Percentiles rank a stretch among this genome's conserved stretches.
These are phyloP conservation scores for Batillaria attramentaria DNA, from an alignment of 1,140 invertebrate genomes.

Conservation along the genomic window DNA sequence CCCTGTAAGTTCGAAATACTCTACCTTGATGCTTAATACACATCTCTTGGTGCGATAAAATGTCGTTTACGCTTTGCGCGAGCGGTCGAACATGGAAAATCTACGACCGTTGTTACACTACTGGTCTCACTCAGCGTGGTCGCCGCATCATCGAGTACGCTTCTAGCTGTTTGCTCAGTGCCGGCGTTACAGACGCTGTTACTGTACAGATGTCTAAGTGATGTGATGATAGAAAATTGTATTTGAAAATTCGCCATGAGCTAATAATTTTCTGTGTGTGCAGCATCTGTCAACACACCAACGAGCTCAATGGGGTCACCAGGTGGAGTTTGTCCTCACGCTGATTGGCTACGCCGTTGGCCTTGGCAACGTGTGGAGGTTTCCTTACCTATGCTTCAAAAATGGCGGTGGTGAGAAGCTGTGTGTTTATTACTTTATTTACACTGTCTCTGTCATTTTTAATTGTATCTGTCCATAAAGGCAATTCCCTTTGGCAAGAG, in stretches of 20 bases:
- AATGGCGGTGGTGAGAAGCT: not conserved
- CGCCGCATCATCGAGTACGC: too few species aligned
- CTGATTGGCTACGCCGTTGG: not conserved
- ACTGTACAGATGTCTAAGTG: too few species aligned
- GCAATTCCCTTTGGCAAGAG: not conserved
- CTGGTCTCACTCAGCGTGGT: not conserved
- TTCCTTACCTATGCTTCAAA: not conserved
- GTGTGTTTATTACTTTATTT: not conserved
- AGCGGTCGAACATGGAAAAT: not conserved
- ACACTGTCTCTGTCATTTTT: not conserved
- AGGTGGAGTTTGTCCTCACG: slow-evolving; percentile 9
- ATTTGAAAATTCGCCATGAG: not conserved
- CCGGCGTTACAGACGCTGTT: too few species aligned
- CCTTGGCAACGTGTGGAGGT: not conserved
- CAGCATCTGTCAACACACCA: slow-evolving; percentile 6
- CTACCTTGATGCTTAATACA: not conserved
- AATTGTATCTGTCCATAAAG: not conserved
- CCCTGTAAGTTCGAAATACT: not conserved
- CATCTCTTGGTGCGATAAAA: not conserved
- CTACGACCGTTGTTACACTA: not conserved
- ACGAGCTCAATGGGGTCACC: not conserved
- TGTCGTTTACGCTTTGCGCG: too few species aligned
- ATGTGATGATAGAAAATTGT: too few species aligned
- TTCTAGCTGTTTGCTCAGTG: too few species aligned
- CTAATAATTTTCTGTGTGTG: too few species aligned